Evolutionary conservation across 2,113 vertebrate genomes (phyloP).

Genomic region (Cololabis saira): DNA sequence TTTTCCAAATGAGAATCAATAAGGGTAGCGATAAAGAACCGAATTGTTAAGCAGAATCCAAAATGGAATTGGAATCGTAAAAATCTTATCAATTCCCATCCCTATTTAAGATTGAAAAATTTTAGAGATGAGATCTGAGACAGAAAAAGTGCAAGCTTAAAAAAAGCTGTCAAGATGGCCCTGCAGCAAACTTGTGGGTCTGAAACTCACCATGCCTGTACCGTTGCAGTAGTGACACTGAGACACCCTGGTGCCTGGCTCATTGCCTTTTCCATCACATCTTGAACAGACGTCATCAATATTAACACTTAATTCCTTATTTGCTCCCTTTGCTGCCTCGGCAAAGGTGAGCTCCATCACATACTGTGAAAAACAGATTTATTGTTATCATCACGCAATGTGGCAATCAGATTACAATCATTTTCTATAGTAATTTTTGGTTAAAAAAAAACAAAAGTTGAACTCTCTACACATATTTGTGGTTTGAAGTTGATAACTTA

Average conservation of each 20-base stretch:
- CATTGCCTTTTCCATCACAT: constrained; percentile 87
- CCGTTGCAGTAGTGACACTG: constrained; percentile 91
- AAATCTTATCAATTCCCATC: no score
- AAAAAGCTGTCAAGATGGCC: no score
- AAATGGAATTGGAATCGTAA: no score
- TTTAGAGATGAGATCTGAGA: no score
- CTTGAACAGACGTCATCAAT: constrained; percentile 87
- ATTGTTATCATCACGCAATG: neutral
- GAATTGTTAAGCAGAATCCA: no score
- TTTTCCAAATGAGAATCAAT: no score
- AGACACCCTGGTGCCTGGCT: constrained; percentile 89
- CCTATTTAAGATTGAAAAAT: neutral
- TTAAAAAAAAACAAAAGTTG: neutral
- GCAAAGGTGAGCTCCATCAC: constrained; percentile 94
- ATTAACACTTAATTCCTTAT: constrained; percentile 89
- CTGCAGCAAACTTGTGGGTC: neutral
- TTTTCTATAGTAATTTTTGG: neutral
- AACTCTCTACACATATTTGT: neutral
- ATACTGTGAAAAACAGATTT: constrained; percentile 77
- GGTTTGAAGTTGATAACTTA: no score
- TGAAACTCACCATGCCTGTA: constrained; percentile 89
- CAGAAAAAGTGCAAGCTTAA: no score
- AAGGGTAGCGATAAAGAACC: no score
- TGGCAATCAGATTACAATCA: neutral
- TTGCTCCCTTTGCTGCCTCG: constrained; percentile 93